Base-by-base conservation (phyloP, 1,140 invertebrate species). In the Phymastichus coffea region DNA sequence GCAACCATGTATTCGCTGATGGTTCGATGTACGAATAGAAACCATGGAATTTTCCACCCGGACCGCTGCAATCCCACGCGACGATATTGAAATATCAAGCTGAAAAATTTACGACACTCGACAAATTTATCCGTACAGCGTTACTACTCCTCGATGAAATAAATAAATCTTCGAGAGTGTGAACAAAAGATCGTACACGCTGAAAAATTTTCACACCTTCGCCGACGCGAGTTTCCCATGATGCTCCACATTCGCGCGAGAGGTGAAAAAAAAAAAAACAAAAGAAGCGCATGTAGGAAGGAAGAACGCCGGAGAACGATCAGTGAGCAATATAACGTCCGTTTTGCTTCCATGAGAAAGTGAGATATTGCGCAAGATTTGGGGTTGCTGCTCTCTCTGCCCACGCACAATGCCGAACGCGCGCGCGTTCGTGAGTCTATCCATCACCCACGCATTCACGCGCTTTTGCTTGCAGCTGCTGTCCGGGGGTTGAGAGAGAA, bases 391-490 rank as follows among this genome's bases (percentile, higher is more conserved):
- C 15, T 30, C 14, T 49, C 25, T 3, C 19, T 28, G 19, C 15
- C 55, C 44, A 47, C 23, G 35, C 28, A 35, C 15, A 15, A 8
- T n/a, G n/a, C n/a, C 23, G 40, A 40, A 40, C 17, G 37, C 19
- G 25, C 47, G 66, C 19, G 68, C 71, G 66, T 69, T 63, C 67
- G 66, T n/a, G n/a, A n/a, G n/a, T 75, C 73, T 73, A 79, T 79
- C 77, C 74, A 78, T 78, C 77, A 79, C 76, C 77, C 73, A 76
- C 77, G 70, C 71, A 72, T 71, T 70, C 66, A 70, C 55, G 63
- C 28, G 28, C 28, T 33, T 6, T 12, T 7, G 28, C 28, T 33
- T 12, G 28, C 28, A 33, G 28, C 28, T 33, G 28, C 28, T 6
- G 28, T 12, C 28, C 12, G 12, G 28, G n/a, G n/a, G n/a, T n/a